phyloP scores from a whole-genome alignment of 2,113 vertebrate species.

The Pontoporia blainvillei region DNA sequence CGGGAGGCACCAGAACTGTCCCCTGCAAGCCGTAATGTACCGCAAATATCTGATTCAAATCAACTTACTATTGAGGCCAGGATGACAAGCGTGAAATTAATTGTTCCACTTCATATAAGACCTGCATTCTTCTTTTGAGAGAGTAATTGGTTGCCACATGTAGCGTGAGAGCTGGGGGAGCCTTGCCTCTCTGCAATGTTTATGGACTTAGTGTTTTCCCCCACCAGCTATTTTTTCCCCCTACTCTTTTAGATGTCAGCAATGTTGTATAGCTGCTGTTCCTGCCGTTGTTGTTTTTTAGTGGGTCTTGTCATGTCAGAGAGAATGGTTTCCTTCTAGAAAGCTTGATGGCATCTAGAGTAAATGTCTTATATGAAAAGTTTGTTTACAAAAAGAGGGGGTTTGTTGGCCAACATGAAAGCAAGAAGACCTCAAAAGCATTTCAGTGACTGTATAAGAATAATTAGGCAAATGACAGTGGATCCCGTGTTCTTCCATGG shows the following conservation, averaged over 20 bases:
- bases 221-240: slow-evolving; percentile 22
- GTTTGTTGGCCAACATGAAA: neutral
- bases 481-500: neutral
- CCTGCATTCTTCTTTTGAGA: slow-evolving; percentile 90
- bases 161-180: slow-evolving; percentile 72
- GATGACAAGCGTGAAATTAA: slow-evolving; percentile 99
- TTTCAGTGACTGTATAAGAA: neutral
- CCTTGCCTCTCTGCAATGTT: slow-evolving; percentile 64
- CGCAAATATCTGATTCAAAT: slow-evolving; percentile 92
- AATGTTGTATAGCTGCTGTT: slow-evolving; percentile 50
- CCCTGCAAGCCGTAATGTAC: slow-evolving; percentile 78
- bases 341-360: slow-evolving; percentile 20
- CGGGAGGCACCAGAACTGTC: slow-evolving; percentile 78
- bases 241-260: slow-evolving; percentile 51
- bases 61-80: slow-evolving; percentile 89
- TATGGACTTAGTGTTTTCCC: slow-evolving; percentile 65
- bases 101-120: slow-evolving; percentile 97
- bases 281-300: slow-evolving; percentile 29
- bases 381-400: neutral
- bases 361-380: neutral
- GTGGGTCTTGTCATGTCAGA: slow-evolving; percentile 23
- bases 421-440: neutral
- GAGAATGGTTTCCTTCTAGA: slow-evolving; percentile 32
- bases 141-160: slow-evolving; percentile 90
- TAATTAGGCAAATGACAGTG: neutral